A percentile compares a stretch with the other conserved stretches of the same genome.
These are phyloP conservation scores for Coregonus clupeaformis DNA, from an alignment of 2,113 vertebrate species.

Conservation along the genomic window DNA sequence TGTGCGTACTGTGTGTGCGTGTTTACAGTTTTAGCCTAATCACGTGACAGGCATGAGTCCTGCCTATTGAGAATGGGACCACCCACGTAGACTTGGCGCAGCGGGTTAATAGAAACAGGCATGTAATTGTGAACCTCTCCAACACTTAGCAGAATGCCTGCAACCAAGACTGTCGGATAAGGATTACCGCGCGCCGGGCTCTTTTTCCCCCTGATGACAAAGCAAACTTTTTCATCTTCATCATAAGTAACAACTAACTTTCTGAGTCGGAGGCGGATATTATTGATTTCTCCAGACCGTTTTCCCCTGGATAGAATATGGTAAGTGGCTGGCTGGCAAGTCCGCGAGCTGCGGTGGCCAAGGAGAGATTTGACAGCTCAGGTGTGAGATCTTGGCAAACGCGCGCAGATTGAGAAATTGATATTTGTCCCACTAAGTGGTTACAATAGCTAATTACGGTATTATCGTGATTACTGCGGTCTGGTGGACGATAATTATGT, in stretches of 20 bases:
- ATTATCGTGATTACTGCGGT: constrained; percentile 27
- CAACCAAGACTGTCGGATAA: constrained; percentile 55
- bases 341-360: constrained; percentile 12
- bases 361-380: constrained; percentile 32
- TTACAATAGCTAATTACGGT: constrained; percentile 19
- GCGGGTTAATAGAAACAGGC: constrained; percentile 86
- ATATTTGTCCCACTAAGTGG: constrained; percentile 35
- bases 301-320: constrained; percentile 61
- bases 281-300: constrained; percentile 40
- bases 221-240: constrained; percentile 35
- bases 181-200: constrained; percentile 71
- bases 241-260: constrained; percentile 38
- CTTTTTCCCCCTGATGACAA: constrained; percentile 53
- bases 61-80: constrained; percentile 83
- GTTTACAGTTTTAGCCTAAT: constrained; percentile 53
- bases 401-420: constrained; percentile 30
- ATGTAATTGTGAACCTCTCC: constrained; percentile 79
- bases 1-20: no score
- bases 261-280: constrained; percentile 35
- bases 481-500: constrained; percentile 4
- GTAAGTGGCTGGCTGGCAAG: constrained; percentile 51
- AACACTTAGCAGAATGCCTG: constrained; percentile 78
- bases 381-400: constrained; percentile 53
- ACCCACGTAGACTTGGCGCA: constrained; percentile 85
- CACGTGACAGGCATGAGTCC: constrained; percentile 84